Evolutionary conservation across 1,140 invertebrate species (phyloP).

Genomic region (Megalonaias nervosa): DNA sequence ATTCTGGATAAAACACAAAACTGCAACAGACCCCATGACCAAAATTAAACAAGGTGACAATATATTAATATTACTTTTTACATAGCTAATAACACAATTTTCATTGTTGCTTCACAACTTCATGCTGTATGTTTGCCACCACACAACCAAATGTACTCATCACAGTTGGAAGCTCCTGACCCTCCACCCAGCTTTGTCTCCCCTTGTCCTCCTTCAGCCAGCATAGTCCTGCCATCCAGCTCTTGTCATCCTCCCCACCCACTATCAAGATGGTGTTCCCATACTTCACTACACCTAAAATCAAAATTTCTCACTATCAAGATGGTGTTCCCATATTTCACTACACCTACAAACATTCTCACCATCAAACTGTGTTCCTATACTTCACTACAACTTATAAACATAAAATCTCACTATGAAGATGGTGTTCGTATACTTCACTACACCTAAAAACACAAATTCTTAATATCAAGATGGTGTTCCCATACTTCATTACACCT

Average conservation of each 20-base stretch:
- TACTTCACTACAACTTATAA: neutral
- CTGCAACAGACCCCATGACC: too few species aligned
- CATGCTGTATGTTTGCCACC: slow-evolving; percentile 65
- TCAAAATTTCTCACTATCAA: neutral
- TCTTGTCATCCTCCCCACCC: slow-evolving; percentile 68
- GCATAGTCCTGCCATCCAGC: slow-evolving; percentile 69
- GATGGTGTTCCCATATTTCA: neutral
- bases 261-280: slow-evolving; percentile 63
- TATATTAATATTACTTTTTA: too few species aligned
- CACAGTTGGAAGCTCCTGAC: slow-evolving; percentile 63
- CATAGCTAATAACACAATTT: too few species aligned
- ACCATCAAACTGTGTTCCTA: neutral
- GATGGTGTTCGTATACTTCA: too few species aligned
- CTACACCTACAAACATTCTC: neutral
- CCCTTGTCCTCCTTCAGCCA: slow-evolving; percentile 61
- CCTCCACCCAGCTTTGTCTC: slow-evolving; percentile 61
- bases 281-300: slow-evolving; percentile 65
- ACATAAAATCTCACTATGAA: neutral
- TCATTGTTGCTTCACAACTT: slow-evolving; percentile 42
- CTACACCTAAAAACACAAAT: too few species aligned
- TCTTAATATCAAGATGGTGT: too few species aligned
- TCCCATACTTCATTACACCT: too few species aligned
- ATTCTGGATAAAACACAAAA: too few species aligned
- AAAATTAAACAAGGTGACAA: too few species aligned
- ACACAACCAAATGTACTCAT: slow-evolving; percentile 70